Evolutionary conservation across 2,113 vertebrate species (phyloP).

Genomic region (Pseudonaja textilis): DNA sequence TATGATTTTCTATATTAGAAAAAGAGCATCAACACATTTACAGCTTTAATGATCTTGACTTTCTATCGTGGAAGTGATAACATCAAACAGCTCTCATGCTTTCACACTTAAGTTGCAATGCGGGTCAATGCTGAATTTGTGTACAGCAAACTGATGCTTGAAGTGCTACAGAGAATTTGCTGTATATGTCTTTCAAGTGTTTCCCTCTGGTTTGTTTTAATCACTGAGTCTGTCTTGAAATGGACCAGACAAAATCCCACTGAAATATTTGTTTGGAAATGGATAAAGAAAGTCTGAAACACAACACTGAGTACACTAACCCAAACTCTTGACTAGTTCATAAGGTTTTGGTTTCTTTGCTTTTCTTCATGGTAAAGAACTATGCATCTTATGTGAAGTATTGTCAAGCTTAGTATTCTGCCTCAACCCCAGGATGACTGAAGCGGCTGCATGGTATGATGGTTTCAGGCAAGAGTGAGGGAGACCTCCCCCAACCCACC

Average conservation of each 20-base stretch:
- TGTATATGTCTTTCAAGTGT: not conserved
- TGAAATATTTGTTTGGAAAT: not conserved
- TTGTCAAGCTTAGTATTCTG: not conserved
- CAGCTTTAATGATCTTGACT: constrained; percentile 68
- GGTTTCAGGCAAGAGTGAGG: too few relatives aligned
- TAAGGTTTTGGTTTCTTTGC: not conserved
- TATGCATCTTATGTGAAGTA: constrained; percentile 28
- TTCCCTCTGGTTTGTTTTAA: not conserved
- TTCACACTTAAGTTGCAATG: constrained; percentile 29
- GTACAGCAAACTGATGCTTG: constrained; percentile 9
- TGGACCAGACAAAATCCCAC: not conserved
- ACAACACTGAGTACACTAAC: not conserved
- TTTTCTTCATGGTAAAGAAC: not conserved
- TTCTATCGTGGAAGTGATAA: constrained; percentile 56
- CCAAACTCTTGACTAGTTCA: constrained; percentile 13
- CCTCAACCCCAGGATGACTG: too few relatives aligned
- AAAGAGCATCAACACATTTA: constrained; percentile 67
- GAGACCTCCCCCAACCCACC: too few relatives aligned
- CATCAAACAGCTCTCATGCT: constrained; percentile 40
- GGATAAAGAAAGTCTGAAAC: not conserved
- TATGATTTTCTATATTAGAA: constrained; percentile 50
- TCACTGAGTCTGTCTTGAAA: not conserved
- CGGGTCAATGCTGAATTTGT: constrained; percentile 26
- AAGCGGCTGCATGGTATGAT: too few relatives aligned
- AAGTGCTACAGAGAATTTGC: constrained; percentile 8